Base-by-base conservation (phyloP, 1,140 invertebrate species). In the Atta texana region DNA sequence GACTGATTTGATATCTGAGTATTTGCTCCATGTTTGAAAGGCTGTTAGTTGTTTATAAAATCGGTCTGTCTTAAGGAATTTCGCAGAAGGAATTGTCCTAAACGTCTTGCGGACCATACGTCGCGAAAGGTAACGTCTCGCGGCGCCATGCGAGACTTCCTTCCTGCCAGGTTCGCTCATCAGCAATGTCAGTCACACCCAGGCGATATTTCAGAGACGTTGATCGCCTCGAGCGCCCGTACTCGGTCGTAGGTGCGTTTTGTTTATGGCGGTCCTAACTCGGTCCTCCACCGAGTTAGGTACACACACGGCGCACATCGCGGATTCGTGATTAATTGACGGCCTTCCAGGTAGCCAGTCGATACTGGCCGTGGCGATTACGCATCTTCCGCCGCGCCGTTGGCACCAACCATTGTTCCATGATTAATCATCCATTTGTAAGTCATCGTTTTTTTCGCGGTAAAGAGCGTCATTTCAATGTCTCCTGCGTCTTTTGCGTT, bases 381-480 rank as follows among this genome's bases (percentile, higher is more conserved):
- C 75, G 68, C 88, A 88, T 14, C 39, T 44, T 44, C 49, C 49
- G 49, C 49, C 49, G 87, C 88, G 86, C 64, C 49, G 86, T 85
- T 88, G 85, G 74, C 85, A 85, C 81, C 44, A 53, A 66, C 89
- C 82, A 94, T 94, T 93, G 92, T 94, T 92, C 87, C 80, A 90
- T 94, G 93, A 94, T 93, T 94, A 93, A 94, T 94, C 93, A 93
- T 91, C 90, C 89, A 92, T 93, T 91, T 87, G 91, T 89, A 86
- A 90, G 84, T 91, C 88, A 89, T 84, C 87, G 84, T 89, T 89
- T 75, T 31, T 82, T 89, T 88, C 89, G 81, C 69, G 78, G 88
- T 80, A 85, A 59, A 74, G 39, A 78, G 18, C 80, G 63, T 86
- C 88, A 64, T 90, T 89, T 87, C 89, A 49, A 90, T 85, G 90